Conservation (phyloP, 2,113 vertebrate genomes). For the Capreolus pygargus region DNA sequence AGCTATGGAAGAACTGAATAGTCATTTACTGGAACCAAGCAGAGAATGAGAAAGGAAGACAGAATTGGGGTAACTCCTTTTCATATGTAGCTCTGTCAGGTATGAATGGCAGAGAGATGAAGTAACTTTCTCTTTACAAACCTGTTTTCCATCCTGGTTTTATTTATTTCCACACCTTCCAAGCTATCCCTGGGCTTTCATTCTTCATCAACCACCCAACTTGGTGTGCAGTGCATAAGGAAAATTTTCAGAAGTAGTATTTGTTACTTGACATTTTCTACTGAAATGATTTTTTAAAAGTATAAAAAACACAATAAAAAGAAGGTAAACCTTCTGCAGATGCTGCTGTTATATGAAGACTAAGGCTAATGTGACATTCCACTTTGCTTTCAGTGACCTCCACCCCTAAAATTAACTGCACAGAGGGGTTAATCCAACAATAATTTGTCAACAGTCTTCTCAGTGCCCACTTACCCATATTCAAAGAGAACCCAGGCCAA, state of each 20-base stretch:
- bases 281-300: not conserved
- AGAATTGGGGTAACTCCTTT: not conserved
- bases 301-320: conserved; percentile 27
- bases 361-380: conserved; percentile 25
- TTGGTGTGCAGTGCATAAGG: not conserved
- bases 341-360: not conserved
- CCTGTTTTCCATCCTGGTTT: not conserved
- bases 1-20: not conserved
- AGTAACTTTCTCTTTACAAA: conserved; percentile 13
- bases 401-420: conserved; percentile 32
- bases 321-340: conserved; percentile 41
- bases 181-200: not conserved
- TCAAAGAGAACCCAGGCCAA: not conserved
- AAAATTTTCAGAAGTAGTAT: conserved; percentile 45
- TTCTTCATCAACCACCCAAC: conserved; percentile 6
- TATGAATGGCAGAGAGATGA: not conserved
- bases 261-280: conserved; percentile 58
- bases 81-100: not conserved
- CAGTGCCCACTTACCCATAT: not conserved
- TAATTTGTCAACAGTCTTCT: not conserved
- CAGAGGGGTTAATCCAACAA: not conserved
- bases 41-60: not conserved
- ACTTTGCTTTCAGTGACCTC: conserved; percentile 20
- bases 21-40: not conserved
- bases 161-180: conserved; percentile 3